Evolutionary conservation across 2,888 invertebrate species (phyloP).

Genomic region (Eilema griseolum): DNA sequence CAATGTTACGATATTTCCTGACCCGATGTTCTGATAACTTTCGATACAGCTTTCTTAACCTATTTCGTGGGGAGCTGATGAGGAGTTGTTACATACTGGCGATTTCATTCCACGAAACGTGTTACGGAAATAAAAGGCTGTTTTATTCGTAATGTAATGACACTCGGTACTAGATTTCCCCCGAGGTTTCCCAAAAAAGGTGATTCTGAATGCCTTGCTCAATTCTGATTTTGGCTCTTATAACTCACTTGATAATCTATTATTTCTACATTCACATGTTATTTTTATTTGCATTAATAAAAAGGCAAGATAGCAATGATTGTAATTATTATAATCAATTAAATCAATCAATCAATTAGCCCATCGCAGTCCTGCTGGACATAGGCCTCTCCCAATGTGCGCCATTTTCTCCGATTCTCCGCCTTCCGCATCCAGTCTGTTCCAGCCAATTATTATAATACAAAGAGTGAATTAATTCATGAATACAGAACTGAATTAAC

Average conservation of each 20-base stretch:
- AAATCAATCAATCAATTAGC: too few species aligned
- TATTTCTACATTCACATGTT: conserved; percentile 22
- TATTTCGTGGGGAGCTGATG: conserved; percentile 57
- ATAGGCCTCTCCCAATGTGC: too few species aligned
- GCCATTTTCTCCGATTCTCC: too few species aligned
- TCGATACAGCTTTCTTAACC: conserved; percentile 61
- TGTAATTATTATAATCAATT: too few species aligned
- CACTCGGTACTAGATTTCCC: conserved; percentile 51
- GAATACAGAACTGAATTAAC: background rate
- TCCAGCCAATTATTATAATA: too few species aligned
- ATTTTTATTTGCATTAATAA: background rate
- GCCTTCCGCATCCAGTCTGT: too few species aligned
- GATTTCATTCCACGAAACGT: conserved; percentile 58
- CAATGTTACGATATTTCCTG: conserved; percentile 70
- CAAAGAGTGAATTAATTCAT: background rate
- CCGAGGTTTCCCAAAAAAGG: conserved; percentile 45
- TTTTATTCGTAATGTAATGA: conserved; percentile 55
- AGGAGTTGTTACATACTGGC: conserved; percentile 54
- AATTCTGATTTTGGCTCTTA: conserved; percentile 41
- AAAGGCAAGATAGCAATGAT: background rate
- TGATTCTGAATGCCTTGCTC: conserved; percentile 37
- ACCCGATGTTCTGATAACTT: conserved; percentile 70
- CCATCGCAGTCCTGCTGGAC: too few species aligned
- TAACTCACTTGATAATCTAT: conserved; percentile 40
- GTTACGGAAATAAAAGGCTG: conserved; percentile 61